These are phyloP conservation scores for Haliclona indistincta DNA, from an alignment of 37 sponge, comb jelly and placozoan genomes.

Conservation along the genomic window DNA sequence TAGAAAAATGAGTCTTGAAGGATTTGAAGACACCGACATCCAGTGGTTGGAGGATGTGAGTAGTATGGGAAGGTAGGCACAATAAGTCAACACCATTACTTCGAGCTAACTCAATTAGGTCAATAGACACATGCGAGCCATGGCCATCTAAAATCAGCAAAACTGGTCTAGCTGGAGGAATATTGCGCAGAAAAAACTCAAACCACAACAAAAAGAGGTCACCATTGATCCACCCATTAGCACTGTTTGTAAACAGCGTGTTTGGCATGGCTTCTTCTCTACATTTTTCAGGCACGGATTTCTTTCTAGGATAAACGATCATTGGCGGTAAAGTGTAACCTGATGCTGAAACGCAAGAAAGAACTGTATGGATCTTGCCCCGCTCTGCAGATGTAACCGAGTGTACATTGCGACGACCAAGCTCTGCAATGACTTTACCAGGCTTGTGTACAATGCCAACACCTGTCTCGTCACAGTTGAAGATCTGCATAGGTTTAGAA, in stretches of 20 bases:
- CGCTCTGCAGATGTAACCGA: constrained; percentile 35
- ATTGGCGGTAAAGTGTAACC: constrained; percentile 38
- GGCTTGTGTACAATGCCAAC: constrained; percentile 34
- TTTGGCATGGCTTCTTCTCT: constrained; percentile 20
- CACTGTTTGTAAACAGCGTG: constrained; percentile 22
- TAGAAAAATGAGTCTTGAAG: constrained; percentile 38
- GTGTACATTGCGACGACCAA: constrained; percentile 21
- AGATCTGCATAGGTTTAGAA: constrained; percentile 45
- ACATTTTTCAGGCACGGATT: constrained; percentile 5
- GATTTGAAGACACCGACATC: constrained; percentile 55
- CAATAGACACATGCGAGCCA: constrained; percentile 38
- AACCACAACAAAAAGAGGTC: constrained; percentile 32
- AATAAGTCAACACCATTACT: constrained; percentile 49
- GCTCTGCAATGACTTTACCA: constrained; percentile 15
- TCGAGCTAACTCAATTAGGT: constrained; percentile 44
- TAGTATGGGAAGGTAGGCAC: constrained; percentile 53
- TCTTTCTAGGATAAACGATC: constrained; percentile 46
- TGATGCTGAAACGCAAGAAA: constrained; percentile 44
- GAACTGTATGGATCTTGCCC: constrained; percentile 47
- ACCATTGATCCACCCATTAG: constrained; percentile 43
- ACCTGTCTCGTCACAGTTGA: constrained; percentile 42
- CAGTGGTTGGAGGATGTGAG: constrained; percentile 57
- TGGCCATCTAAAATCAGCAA: constrained; percentile 51
- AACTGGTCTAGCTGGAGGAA: constrained; percentile 28
- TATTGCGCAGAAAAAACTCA: constrained; percentile 29